Evolutionary conservation across 2,888 invertebrate genomes (phyloP), one percentile per base, ranked within the genome.

Genomic region (Cremastinae sp.): DNA sequence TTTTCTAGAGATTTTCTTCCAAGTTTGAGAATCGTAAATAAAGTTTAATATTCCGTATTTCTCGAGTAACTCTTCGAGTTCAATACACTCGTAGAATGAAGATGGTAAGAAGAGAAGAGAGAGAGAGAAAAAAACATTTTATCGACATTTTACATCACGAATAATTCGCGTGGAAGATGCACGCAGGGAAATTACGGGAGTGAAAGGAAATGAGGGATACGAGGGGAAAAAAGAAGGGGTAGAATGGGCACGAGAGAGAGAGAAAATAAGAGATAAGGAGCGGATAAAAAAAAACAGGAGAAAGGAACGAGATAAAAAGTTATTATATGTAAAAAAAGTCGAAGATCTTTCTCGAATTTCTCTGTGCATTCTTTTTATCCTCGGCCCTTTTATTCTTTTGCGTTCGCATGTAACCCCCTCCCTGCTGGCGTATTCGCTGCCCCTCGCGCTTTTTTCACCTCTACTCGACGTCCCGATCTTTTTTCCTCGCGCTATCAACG

Each of bases 131-230:
- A 12, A 34, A 22, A 54, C 43, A 14, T 68, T 62, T 61, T 74
- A 74, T 74, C 74, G 74, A 47, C 68, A 38, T 62, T 74, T 20
- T 45, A 53, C 68, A 74, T 74, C 74, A 54, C 61, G 41, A 68
- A 74, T 61, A 68, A 61, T 54, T 56, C 65, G 45, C 43, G 58
- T 34, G 49, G 36, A 61, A 68, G 73, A 73, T 59, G 59, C 66
- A 66, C 43, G 59, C 53, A 22, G n/a, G 47, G 61, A 61, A 68
- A 66, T 68, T 38, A 62, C 41, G 49, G 18, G 68, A 73, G 51
- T 41, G 58, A 74, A 66, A 38, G 34, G 59, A 20, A n/a, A 12
- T n/a, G 53, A 28, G 5, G 5, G 5, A 5, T 28, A 28, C 28
- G 28, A 28, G 28, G 28, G 28, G 16, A 14, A 22, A n/a, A 43